Conservation (phyloP, 2,888 invertebrate genomes). For the Unio delphinus region DNA sequence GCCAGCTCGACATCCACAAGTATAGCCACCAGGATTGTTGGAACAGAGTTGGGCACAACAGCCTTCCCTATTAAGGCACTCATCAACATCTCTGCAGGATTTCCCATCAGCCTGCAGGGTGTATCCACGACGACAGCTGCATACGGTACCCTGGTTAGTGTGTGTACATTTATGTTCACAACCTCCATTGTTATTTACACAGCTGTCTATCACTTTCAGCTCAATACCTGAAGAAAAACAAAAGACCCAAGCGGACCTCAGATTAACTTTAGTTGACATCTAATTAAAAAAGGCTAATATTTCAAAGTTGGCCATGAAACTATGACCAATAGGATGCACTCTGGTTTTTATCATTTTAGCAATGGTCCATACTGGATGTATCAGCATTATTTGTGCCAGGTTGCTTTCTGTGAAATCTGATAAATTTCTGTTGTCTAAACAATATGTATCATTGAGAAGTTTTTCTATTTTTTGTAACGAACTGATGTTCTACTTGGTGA, state of each 20-base stretch:
- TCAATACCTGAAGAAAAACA: conserved; percentile 63
- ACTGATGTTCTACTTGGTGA: no score
- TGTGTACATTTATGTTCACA: conserved; percentile 74
- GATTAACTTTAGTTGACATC: background rate
- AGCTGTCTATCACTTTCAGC: conserved; percentile 71
- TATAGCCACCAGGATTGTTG: conserved; percentile 71
- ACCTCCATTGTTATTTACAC: conserved; percentile 73
- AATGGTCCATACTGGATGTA: no score
- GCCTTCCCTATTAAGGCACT: conserved; percentile 77
- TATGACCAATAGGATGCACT: no score
- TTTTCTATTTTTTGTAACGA: no score
- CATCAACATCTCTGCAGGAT: conserved; percentile 69
- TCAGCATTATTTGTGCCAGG: no score
- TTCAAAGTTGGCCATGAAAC: background rate
- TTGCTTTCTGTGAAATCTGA: no score
- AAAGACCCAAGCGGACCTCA: background rate
- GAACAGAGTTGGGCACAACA: conserved; percentile 79
- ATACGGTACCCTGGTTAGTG: conserved; percentile 57
- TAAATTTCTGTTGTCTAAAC: no score
- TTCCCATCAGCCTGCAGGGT: conserved; percentile 60
- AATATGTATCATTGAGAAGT: no score
- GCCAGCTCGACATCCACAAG: conserved; percentile 65
- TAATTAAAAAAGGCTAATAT: conserved; percentile 3
- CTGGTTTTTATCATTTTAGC: no score
- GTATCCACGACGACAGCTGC: conserved; percentile 67